A percentile compares a stretch with the other conserved stretches of the same genome.
These are phyloP conservation scores for Eulemur mongoz DNA, from an alignment of 2,797 vertebrate species.

Conservation along the genomic window DNA sequence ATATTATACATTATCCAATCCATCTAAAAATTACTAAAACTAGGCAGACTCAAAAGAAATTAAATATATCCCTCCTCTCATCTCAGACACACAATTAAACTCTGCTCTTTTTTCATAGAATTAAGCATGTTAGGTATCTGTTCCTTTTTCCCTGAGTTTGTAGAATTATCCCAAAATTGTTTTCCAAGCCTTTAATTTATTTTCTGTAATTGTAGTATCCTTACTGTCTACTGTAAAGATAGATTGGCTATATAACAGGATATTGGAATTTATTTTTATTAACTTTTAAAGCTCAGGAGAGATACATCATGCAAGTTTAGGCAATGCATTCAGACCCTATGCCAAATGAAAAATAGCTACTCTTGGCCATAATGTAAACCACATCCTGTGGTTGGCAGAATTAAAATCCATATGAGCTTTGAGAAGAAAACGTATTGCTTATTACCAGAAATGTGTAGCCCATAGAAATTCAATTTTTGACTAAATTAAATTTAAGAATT, in stretches of 20 bases:
- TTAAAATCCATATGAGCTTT: neutral
- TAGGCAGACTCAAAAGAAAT: slow-evolving; percentile 4
- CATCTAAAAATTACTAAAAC: neutral
- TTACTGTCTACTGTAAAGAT: neutral
- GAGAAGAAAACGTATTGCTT: slow-evolving; percentile 37
- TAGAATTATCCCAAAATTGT: neutral
- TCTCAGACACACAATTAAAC: neutral
- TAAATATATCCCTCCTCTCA: neutral
- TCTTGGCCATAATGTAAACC: neutral
- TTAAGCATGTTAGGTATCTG: neutral
- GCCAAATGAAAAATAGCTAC: neutral
- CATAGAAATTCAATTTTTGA: neutral
- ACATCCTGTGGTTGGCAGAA: neutral
- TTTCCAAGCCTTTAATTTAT: neutral
- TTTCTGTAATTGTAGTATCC: neutral
- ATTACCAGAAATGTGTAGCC: neutral
- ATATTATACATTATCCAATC: neutral
- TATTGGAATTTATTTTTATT: slow-evolving; percentile 8
- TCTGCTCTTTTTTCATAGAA: neutral
- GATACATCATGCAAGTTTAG: neutral
- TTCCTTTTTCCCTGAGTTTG: neutral
- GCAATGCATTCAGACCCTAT: neutral
- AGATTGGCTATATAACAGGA: neutral
- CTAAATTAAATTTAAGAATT: slow-evolving; percentile 15
- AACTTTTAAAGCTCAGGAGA: neutral